phyloP scores from a whole-genome alignment of 2,888 invertebrate species.

The Nephrotoma appendiculata region DNA sequence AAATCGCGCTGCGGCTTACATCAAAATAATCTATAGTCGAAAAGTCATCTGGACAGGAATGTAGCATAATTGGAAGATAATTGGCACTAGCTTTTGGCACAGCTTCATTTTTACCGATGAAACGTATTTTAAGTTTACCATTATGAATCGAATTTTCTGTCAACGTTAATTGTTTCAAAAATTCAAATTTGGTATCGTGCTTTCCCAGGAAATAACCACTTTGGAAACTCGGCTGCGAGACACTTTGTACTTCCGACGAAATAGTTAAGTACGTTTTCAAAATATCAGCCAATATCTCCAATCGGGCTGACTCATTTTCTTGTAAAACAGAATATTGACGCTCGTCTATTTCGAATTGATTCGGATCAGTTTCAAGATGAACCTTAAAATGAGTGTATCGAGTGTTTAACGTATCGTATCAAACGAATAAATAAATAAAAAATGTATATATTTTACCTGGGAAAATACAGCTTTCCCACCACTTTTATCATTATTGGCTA shows the following conservation, averaged over 20 bases:
- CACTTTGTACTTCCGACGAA: constrained; percentile 11
- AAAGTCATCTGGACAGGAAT: constrained; percentile 73
- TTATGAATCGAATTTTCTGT: constrained; percentile 34
- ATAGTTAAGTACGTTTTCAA: constrained; percentile 48
- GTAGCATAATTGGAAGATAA: constrained; percentile 56
- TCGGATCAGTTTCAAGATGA: constrained; percentile 66
- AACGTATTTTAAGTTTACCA: constrained; percentile 48
- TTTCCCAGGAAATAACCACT: constrained; percentile 55
- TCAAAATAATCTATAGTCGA: constrained; percentile 74
- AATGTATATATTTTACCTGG: constrained; percentile 36
- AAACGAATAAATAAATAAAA: not conserved
- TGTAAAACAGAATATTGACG: constrained; percentile 40
- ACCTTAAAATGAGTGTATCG: constrained; percentile 38
- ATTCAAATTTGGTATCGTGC: constrained; percentile 65
- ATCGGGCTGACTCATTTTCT: constrained; percentile 51
- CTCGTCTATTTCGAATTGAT: constrained; percentile 47
- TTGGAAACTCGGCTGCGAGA: constrained; percentile 6
- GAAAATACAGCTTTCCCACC: constrained; percentile 68
- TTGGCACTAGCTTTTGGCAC: constrained; percentile 39
- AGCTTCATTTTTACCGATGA: constrained; percentile 50
- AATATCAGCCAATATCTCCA: constrained; percentile 65
- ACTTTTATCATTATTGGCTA: constrained; percentile 48
- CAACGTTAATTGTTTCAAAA: constrained; percentile 42
- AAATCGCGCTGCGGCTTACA: constrained; percentile 34
- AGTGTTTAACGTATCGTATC: not conserved